A percentile compares a stretch with the other conserved stretches of the same genome.
Conservation (phyloP, 2,888 invertebrate species). For the Leucoma salicis region DNA sequence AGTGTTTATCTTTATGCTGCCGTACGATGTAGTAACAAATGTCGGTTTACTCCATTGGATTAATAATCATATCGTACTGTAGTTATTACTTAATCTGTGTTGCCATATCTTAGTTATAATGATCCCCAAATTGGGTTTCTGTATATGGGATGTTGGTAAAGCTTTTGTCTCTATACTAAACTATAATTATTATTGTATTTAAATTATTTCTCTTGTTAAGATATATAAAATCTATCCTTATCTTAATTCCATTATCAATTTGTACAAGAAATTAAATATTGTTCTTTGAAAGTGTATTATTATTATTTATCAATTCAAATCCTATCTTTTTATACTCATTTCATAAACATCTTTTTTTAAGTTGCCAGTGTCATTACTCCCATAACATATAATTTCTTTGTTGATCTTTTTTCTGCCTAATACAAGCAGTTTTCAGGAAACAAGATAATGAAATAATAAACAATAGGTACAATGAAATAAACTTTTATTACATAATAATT, state of each 20-base stretch:
- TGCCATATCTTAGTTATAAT: conserved; percentile 44
- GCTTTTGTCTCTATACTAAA: conserved; percentile 58
- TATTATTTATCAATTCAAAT: too few species aligned
- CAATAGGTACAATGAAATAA: conserved; percentile 32
- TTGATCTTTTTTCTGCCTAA: too few species aligned
- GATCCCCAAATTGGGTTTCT: conserved; percentile 59
- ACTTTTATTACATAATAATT: conserved; percentile 56
- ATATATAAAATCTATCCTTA: conserved; percentile 64
- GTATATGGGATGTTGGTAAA: conserved; percentile 72
- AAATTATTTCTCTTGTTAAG: conserved; percentile 63
- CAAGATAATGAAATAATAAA: not conserved
- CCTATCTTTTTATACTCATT: too few species aligned
- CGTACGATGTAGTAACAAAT: too few species aligned
- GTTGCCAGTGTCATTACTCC: too few species aligned
- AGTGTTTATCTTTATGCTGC: too few species aligned
- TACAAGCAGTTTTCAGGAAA: too few species aligned
- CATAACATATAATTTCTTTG: too few species aligned
- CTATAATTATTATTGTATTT: conserved; percentile 50
- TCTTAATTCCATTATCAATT: conserved; percentile 76
- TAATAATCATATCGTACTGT: too few species aligned
- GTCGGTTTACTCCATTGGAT: too few species aligned
- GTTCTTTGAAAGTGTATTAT: conserved; percentile 52
- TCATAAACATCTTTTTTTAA: too few species aligned
- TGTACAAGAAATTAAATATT: conserved; percentile 74
- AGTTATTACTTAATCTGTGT: conserved; percentile 39